Base-by-base conservation (phyloP, 2,888 invertebrate genomes). In the Seira ritae region DNA sequence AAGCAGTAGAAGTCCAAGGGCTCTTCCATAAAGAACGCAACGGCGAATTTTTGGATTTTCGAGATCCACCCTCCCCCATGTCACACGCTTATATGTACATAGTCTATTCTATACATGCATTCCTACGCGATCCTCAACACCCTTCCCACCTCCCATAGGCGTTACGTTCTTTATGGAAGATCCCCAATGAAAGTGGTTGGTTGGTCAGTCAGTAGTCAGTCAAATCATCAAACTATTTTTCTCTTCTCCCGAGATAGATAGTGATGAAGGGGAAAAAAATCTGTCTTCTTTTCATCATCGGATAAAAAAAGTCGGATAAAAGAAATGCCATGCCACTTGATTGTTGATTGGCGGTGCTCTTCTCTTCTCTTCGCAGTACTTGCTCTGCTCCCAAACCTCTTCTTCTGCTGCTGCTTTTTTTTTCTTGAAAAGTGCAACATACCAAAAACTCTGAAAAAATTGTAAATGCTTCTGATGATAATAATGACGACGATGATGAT, bases 311-410 rank as follows among this genome's bases (percentile, higher is more conserved):
- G 55, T 3, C 17, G 62, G 8, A 60, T 60, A 42, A 42, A 42
- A 42, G 42, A 8, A 50, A n/a, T 50, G 50, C 15, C 15, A n/a
- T 2, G 31, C 31, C 31, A 31, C 8, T 31, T 31, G 2, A 31
- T 66, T 62, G 70, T 66, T 75, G 80, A 81, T 75, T 74, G 74
- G 74, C 70, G 65, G 79, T 70, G 80, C 10, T 60, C 10, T 12
- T 42, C 42, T 42, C 42, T 42, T 8, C n/a, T n/a, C n/a, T n/a
- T n/a, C n/a, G n/a, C n/a, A n/a, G n/a, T n/a, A n/a, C n/a, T n/a
- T n/a, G n/a, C n/a, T n/a, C n/a, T n/a, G n/a, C 50, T n/a, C 50
- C 50, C 42, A 42, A 50, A 50, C 50, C 12, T 50, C 3, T 50
- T n/a, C 8, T 31, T 31, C 31, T 31, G 31, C 31, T 31, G 3